These are phyloP conservation scores for Chaetodon trifasciatus DNA, from an alignment of 2,797 vertebrate genomes.

Conservation along the genomic window DNA sequence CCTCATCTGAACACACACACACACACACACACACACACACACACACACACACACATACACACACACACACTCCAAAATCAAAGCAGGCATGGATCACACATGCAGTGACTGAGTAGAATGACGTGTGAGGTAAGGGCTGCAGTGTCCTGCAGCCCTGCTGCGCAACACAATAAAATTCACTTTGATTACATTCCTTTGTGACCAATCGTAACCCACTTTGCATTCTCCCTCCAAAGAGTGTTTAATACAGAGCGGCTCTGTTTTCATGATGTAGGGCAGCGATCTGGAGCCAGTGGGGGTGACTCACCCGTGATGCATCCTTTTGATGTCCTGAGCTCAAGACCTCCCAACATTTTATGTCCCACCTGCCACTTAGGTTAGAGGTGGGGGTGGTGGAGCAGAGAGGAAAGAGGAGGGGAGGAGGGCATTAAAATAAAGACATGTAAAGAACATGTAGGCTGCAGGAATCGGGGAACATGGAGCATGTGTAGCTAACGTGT, in stretches of 20 bases:
- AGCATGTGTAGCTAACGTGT: slow-evolving; percentile 41
- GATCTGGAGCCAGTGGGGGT: slow-evolving; percentile 64
- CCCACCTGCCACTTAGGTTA: slow-evolving; percentile 77
- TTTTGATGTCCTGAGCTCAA: slow-evolving; percentile 71
- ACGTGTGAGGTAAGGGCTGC: slow-evolving; percentile 50
- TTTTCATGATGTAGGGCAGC: slow-evolving; percentile 63
- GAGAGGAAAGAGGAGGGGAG: neutral
- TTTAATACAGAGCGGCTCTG: slow-evolving; percentile 57
- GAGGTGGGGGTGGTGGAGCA: slow-evolving; percentile 48
- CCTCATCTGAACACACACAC: slow-evolving; percentile 35
- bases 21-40: slow-evolving; percentile 9
- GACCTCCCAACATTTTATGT: slow-evolving; percentile 79
- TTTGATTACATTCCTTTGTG: slow-evolving; percentile 79
- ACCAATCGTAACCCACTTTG: slow-evolving; percentile 62
- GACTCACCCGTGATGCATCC: slow-evolving; percentile 75
- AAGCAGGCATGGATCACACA: slow-evolving; percentile 47
- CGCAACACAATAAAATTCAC: slow-evolving; percentile 68
- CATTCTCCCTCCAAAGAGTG: slow-evolving; percentile 50
- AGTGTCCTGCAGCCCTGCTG: slow-evolving; percentile 57
- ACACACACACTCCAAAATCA: slow-evolving; percentile 41
- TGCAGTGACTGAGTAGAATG: slow-evolving; percentile 50
- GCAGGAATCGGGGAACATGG: slow-evolving; percentile 13
- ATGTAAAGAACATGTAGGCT: slow-evolving; percentile 34
- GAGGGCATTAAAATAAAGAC: slow-evolving; percentile 43
- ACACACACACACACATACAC: too few species aligned